Base-by-base conservation (phyloP, 92 coral and sea anemone genomes). In the Hydrozoanthus gracilis region DNA sequence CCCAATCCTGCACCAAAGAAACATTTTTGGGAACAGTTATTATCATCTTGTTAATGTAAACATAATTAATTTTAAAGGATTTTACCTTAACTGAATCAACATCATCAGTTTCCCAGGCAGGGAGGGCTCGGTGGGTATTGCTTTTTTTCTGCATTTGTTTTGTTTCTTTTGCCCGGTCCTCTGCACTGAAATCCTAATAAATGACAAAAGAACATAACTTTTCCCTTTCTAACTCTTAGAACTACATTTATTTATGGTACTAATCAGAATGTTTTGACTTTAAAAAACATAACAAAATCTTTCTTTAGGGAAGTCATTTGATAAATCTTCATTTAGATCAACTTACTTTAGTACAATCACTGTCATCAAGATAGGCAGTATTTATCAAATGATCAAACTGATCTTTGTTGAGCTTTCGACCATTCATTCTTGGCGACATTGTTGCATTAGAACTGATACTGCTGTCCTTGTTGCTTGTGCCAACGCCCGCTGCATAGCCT, bases 1-100 rank as follows among this genome's bases (percentile, higher is more conserved):
- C 96, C 96, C 96, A 97, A 44, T 97, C 99, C 99, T 97, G 79
- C 4, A 82, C 49, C 45, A 15, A 79, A 78, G 5, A 54, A 47
- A 74, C 1, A 73, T 18, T 17, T 17, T 27, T 27, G 39, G 39
- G 39, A 27, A 27, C 39, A 27, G 39, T 27, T 27, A 27, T 27
- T 27, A 27, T 12, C 17, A 9, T 61, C 13, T 66, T 35, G 71
- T 66, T 27, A 20, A 17, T 13, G 5, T 8, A 58, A 58, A 14
- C 15, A 9, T 58, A 12, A 58, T 35, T n/a, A n/a, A n/a, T n/a
- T n/a, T 27, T 27, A 27, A 27, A 27, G 39, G 39, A 27, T 27
- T 0, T 27, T 27, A 80, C 85, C 85, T 80, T 80, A 17, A 80
- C 69, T 2, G 85, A 80, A 20, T 80, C 85, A 7, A 64, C n/a